These are phyloP conservation scores for Hirundo rustica DNA, from an alignment of 2,797 vertebrate genomes.

Conservation along the genomic window DNA sequence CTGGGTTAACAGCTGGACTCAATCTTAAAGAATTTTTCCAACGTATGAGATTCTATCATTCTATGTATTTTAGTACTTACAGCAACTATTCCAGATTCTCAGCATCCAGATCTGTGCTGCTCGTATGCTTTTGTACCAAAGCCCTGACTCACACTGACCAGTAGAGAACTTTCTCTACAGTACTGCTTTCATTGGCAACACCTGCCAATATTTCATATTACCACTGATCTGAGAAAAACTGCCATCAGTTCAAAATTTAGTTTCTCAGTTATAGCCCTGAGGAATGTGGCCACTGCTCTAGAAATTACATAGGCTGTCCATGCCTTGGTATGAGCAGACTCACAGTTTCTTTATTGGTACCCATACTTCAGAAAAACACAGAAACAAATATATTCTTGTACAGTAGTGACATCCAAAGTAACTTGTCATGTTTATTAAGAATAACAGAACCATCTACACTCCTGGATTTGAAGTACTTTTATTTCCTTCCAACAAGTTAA, in stretches of 20 bases:
- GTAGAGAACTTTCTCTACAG: background rate
- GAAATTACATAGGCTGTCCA: accelerated
- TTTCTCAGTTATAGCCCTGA: background rate
- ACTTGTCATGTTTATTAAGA: accelerated
- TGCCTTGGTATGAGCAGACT: background rate
- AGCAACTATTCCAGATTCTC: background rate
- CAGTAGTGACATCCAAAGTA: background rate
- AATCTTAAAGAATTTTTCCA: background rate
- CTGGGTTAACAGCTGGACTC: background rate
- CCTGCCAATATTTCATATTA: background rate
- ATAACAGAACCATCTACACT: background rate
- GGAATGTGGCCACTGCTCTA: background rate
- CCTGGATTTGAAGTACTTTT: background rate
- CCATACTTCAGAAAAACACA: background rate
- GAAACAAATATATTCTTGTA: background rate
- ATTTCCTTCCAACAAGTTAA: background rate
- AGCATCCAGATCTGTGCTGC: background rate
- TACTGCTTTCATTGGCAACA: background rate
- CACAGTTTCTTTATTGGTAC: background rate
- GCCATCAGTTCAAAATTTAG: background rate
- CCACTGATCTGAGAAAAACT: background rate
- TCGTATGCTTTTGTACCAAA: accelerated
- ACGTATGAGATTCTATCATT: background rate
- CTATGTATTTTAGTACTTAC: background rate
- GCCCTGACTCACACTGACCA: background rate